Evolutionary conservation across 2,113 vertebrate genomes (phyloP), one percentile per base, ranked within the genome.

Genomic region (Eleginops maclovinus): DNA sequence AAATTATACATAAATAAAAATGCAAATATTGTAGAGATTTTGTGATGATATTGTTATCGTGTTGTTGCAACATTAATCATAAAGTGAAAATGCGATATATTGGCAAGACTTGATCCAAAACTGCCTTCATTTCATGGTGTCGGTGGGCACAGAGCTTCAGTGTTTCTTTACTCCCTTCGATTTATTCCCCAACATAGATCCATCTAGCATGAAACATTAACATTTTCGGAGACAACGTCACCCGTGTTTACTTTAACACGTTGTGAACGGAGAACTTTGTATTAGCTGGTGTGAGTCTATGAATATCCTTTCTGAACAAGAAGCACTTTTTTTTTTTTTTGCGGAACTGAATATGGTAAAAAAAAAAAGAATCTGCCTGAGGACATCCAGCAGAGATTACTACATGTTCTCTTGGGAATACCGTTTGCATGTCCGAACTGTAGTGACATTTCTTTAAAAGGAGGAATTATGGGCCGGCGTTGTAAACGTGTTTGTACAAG

Each of bases 401-500:
- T n/a, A 40, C 69, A 17, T 15, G 11, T 41, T 9, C 17, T 56
- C 31, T 19, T 46, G 24, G 11, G 56, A 53, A 74, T 67, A 8
- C 16, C 4, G 19, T 54, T 43, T 53, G 41, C 36, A 40, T 13
- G 44, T 13, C 19, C 6, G 10, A 63, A 47, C 28, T 53, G 53
- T 62, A 17, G 28, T n/a, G 41, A 59, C 41, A 47, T 47, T 50
- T 66, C 24, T 68, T 61, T 7, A 43, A 76, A 69, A 76, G 36
- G 44, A 72, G 46, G 43, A 64, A 53, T 77, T 83, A 43, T 70
- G 75, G 66, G 56, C 64, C 15, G 73, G 56, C 51, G 13, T 7
- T 77, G 73, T 55, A 12, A 79, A 82, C 75, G 75, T 88, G 81
- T 93, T 93, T 90, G 64, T 54, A 85, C 64, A 86, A 76, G 84